These are phyloP conservation scores for Ctenopoma kingsleyae DNA, from an alignment of 2,797 vertebrate species.

Conservation along the genomic window DNA sequence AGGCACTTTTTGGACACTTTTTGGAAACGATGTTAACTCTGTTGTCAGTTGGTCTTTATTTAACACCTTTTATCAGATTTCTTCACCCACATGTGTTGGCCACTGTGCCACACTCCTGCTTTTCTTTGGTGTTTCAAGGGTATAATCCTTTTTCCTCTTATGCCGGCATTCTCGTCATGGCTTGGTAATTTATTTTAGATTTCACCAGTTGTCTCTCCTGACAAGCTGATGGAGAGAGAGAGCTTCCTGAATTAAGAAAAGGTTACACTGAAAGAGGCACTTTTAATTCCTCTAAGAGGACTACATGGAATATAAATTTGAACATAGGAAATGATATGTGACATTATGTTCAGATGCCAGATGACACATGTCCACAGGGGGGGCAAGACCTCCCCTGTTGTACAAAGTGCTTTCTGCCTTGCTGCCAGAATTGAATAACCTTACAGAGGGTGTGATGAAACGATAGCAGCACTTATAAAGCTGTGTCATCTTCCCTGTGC, in stretches of 20 bases:
- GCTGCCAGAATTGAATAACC: conserved; percentile 18
- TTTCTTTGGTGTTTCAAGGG: neutral
- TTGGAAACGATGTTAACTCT: neutral
- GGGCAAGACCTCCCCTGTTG: conserved; percentile 11
- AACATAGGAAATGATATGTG: conserved; percentile 10
- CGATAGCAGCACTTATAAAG: neutral
- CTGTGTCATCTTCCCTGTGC: neutral
- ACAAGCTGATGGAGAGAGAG: conserved; percentile 24
- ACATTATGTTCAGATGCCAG: conserved; percentile 9
- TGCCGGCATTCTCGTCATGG: conserved; percentile 7
- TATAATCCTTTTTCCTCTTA: conserved; percentile 44
- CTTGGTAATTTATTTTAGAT: conserved; percentile 28
- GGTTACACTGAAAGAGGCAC: conserved; percentile 55
- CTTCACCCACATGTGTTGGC: conserved; percentile 17
- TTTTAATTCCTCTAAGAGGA: conserved; percentile 29
- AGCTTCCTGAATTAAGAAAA: conserved; percentile 41
- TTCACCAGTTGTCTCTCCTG: conserved; percentile 47
- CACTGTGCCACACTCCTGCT: conserved; percentile 9
- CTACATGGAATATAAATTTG: conserved; percentile 35
- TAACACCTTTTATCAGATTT: conserved; percentile 24
- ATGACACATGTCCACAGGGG: conserved; percentile 4
- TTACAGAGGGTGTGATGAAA: conserved; percentile 1
- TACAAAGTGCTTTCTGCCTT: conserved; percentile 10
- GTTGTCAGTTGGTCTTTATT: conserved; percentile 6
- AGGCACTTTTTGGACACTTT: neutral